phyloP scores from a whole-genome alignment of 2,888 invertebrate genomes.

The Trileptium ribeirensis region DNA sequence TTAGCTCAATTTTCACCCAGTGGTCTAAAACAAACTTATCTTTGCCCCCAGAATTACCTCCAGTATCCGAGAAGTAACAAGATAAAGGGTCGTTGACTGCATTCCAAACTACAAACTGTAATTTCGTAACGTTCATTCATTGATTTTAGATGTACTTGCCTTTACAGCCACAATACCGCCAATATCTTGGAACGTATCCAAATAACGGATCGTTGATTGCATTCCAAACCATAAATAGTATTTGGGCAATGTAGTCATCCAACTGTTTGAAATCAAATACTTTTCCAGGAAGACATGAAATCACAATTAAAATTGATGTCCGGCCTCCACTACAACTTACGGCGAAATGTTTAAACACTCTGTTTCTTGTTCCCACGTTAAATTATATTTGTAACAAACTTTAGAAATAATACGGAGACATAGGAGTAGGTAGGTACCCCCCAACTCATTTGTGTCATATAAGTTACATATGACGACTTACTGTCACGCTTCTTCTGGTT shows the following conservation, averaged over 20 bases:
- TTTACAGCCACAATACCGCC: neutral
- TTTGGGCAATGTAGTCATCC: constrained; percentile 50
- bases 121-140: constrained; percentile 50
- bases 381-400: neutral
- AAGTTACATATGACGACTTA: neutral
- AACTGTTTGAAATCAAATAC: constrained; percentile 46
- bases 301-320: neutral
- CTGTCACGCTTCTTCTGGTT: neutral
- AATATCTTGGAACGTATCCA: constrained; percentile 47
- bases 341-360: neutral
- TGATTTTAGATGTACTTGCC: constrained; percentile 27
- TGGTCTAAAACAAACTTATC: too few species aligned
- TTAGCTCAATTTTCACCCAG: too few species aligned
- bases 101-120: constrained; percentile 51
- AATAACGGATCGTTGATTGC: constrained; percentile 52
- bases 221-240: constrained; percentile 51
- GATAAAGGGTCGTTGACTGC: constrained; percentile 52
- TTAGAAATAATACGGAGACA: neutral
- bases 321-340: too few species aligned
- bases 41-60: neutral
- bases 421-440: too few species aligned
- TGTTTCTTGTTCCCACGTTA: neutral
- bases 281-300: constrained; percentile 38
- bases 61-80: constrained; percentile 46
- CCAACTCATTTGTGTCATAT: neutral